Percentiles rank a stretch among this genome's conserved stretches.
These are phyloP conservation scores for Lordiphosa andalusiaca DNA, from an alignment of 2,888 invertebrate genomes.

Conservation along the genomic window DNA sequence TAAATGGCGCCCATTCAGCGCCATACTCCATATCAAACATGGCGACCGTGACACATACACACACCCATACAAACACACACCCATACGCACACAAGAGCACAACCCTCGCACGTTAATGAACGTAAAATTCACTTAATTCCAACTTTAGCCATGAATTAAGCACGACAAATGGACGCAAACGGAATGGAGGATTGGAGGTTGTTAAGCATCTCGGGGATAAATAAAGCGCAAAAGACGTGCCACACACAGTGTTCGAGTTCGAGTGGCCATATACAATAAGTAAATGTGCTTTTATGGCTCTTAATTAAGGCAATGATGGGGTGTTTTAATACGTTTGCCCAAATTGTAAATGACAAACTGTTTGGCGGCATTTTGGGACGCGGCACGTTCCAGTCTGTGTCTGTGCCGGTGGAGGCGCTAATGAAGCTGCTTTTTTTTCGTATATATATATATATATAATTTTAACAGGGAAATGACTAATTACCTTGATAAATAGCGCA, in stretches of 20 bases:
- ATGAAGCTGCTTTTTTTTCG: slow-evolving; percentile 51
- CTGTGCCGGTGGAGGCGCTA: slow-evolving; percentile 31
- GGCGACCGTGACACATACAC: slow-evolving; percentile 16
- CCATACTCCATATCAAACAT: slow-evolving; percentile 27
- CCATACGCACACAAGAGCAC: slow-evolving; percentile 27
- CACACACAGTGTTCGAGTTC: slow-evolving; percentile 10
- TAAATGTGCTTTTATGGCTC: slow-evolving; percentile 80
- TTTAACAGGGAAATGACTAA: slow-evolving; percentile 38
- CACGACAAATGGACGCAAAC: slow-evolving; percentile 63
- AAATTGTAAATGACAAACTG: slow-evolving; percentile 77
- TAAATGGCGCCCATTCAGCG: slow-evolving; percentile 49
- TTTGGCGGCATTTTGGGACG: background rate
- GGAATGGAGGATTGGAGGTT: slow-evolving; percentile 13
- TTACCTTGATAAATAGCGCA: slow-evolving; percentile 28
- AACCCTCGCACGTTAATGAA: slow-evolving; percentile 77
- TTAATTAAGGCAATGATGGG: slow-evolving; percentile 81
- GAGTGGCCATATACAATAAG: slow-evolving; percentile 63
- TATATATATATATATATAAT: slow-evolving; percentile 20
- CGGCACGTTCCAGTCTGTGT: background rate
- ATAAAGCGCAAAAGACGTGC: slow-evolving; percentile 67
- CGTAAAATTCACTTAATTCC: slow-evolving; percentile 79
- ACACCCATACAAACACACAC: background rate
- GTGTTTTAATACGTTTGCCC: slow-evolving; percentile 80
- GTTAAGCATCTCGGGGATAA: slow-evolving; percentile 38
- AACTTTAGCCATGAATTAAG: slow-evolving; percentile 79